Evolutionary conservation across 2,888 invertebrate species (phyloP), one percentile per base, ranked within the genome.

Genomic region (Drosophila stalkeri): DNA sequence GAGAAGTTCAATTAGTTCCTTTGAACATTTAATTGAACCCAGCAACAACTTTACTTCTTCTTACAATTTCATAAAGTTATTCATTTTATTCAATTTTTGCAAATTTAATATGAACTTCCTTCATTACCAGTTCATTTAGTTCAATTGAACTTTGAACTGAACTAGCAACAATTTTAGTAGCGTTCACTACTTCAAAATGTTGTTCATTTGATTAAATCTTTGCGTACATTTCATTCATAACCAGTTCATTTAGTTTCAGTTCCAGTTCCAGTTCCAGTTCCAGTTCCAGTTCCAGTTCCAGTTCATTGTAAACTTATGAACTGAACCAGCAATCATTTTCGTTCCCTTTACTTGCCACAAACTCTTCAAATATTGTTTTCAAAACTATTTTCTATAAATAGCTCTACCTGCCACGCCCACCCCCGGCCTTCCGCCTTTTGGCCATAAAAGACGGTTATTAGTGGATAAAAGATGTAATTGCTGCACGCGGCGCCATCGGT

Each of bases 401-500:
- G 33, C 9, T 51, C 11, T 8, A 31, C 31, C 49, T n/a, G 49
- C n/a, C 9, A 8, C 23, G 2, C 8, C 16, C 20, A 11, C 2
- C 11, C 6, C 16, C 9, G 0, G 6, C 27, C 8, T 5, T 2
- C 47, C 23, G 2, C 20, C 5, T 23, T 14, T 7, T 46, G 7
- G 44, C 44, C 62, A 77, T 77, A 68, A 77, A 73, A 65, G 41
- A 39, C 41, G 59, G 65, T 63, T 77, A 72, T 68, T 72, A 72
- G 77, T 66, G 47, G 65, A 61, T 66, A 74, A 69, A 66, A 74
- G 60, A 78, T 74, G 75, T 78, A 78, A 77, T 78, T 78, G 78
- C 69, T 73, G 44, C 56, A 64, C 41, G 73, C 47, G 64, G 63
- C 35, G 44, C 27, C 27, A 27, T 23, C 35, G 46, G 46, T 37